Evolutionary conservation across 2,888 invertebrate genomes (phyloP), one percentile per base, ranked within the genome.

Genomic region (Eristalis tenax): DNA sequence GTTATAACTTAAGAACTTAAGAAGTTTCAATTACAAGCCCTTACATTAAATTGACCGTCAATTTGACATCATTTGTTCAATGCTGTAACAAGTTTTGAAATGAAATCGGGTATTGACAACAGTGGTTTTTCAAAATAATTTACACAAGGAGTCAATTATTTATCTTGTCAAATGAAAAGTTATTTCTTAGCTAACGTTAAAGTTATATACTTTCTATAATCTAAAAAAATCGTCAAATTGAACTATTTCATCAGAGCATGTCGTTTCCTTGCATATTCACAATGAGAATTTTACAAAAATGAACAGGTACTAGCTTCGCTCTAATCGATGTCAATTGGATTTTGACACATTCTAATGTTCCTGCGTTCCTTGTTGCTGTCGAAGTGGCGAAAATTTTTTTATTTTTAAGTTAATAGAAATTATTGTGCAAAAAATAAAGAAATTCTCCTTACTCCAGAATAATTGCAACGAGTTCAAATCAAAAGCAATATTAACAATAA

Each of bases 341-440:
- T 80, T 83, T 83, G 77, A 83, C 83, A 83, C 23, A 78, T 77
- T 73, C 63, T 73, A 73, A 73, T 68, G 63, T 77, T 77, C 77
- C 40, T 76, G 76, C 77, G 83, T 83, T 83, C 50, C 71, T 83
- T 83, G 83, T 78, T 83, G 77, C 77, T 83, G 83, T 73, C 73
- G 78, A 73, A 83, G 83, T 83, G 78, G 83, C 83, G 83, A 83
- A 68, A 50, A 68, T 28, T 77, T 71, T 43, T 71, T 73, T 77
- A 73, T 82, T 76, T 76, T 76, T 65, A 35, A 70, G 65, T 76
- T 63, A 61, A 70, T 69, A 40, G 43, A 81, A 64, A 76, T 70
- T 70, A 76, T 75, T 65, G 59, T 76, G 68, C 56, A 64, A 74
- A 74, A 81, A 75, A 28, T 76, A 15, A 22, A 22, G 65, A 59